Evolutionary conservation across 1,140 invertebrate genomes (phyloP), one percentile per base, ranked within the genome.

Genomic region (Aphaenogaster ashmeadi): DNA sequence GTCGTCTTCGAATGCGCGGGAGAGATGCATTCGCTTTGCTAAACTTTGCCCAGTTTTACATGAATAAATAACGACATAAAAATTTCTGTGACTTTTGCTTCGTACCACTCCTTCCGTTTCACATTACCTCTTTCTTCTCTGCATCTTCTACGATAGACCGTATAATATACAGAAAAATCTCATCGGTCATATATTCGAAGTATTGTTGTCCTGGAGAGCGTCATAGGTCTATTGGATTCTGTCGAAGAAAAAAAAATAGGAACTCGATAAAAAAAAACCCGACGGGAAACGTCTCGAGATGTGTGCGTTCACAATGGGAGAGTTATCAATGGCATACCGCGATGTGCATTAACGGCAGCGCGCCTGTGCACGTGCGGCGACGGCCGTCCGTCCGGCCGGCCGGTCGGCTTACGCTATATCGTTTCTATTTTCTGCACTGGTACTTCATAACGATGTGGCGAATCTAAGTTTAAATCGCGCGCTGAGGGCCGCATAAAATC

Each of bases 291-390:
- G 52, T 41, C 7, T 72, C 36, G 2, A 7, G 3, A 44, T 36
- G 18, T 36, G 13, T 41, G 36, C 21, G 8, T 56, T 78, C 9
- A 66, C 74, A 77, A 79, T 64, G 62, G 41, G 5, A 38, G 47
- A 86, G 47, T 86, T 80, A 86, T 86, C 84, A 86, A 86, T 86
- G 84, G 62, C 47, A 86, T 86, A 80, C 84, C 84, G 18, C 15
- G 60, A 47, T 79, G 74, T 79, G 62, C 72, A 78, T 80, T 86
- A 86, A 75, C 83, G 80, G 58, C 74, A 79, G 21, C 44, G 58
- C 21, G 74, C 21, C 74, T 36, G 77, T 62, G 74, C 83, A 86
- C 83, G 83, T 86, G 83, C 58, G 74, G 13, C n/a, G 38, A 47
- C 54, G 47, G 44, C 27, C 44, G 44, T 38, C 38, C 50, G 21